Evolutionary conservation across 2,888 invertebrate genomes (phyloP).

Genomic region (Thera britannica): DNA sequence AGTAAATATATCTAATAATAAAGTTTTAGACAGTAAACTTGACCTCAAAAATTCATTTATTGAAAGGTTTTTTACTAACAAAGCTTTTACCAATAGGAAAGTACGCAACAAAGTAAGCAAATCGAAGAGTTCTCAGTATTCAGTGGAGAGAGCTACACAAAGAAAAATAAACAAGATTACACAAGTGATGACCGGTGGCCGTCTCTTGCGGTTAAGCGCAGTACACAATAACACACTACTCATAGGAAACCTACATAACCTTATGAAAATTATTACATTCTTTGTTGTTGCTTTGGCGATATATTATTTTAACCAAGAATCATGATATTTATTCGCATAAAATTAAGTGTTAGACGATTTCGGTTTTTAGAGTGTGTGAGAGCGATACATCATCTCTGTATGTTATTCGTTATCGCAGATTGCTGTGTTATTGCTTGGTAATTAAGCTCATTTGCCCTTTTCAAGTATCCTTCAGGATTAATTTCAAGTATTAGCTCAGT

Average conservation of each 20-base stretch:
- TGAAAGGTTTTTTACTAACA: constrained; percentile 1
- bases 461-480: no score
- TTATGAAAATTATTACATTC: neutral
- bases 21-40: neutral
- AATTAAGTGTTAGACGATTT: no score
- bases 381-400: no score
- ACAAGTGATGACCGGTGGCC: constrained; percentile 34
- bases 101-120: constrained; percentile 45
- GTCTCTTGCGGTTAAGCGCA: constrained; percentile 21
- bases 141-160: constrained; percentile 47
- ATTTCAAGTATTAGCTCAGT: no score
- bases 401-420: no score
- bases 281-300: no score
- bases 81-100: constrained; percentile 18
- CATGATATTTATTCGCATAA: no score
- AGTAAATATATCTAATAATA: neutral
- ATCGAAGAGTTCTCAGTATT: constrained; percentile 51
- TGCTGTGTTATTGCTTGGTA: no score
- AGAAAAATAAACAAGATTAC: constrained; percentile 52
- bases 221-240: constrained; percentile 3
- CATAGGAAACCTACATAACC: neutral
- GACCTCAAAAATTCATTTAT: neutral
- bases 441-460: no score
- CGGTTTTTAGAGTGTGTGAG: no score
- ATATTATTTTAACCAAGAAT: no score